Evolutionary conservation across 2,113 vertebrate species (phyloP).

Genomic region (Callithrix jacchus): DNA sequence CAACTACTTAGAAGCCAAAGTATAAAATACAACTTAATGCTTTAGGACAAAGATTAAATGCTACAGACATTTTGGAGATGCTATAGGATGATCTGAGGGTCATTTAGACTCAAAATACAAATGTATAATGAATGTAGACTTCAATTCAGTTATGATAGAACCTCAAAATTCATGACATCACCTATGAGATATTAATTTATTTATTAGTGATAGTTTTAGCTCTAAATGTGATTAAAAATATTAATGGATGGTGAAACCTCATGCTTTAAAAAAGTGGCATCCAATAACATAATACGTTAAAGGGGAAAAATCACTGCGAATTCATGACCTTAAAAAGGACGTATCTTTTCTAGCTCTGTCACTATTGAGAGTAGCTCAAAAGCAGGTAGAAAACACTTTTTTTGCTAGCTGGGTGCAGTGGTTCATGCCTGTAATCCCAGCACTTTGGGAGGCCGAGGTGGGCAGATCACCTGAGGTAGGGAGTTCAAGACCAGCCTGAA

Average conservation of each 20-base stretch:
- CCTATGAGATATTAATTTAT: neutral
- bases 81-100: neutral
- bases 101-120: neutral
- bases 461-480: too few species aligned
- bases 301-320: neutral
- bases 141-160: neutral
- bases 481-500: too few species aligned
- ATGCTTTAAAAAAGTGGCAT: neutral
- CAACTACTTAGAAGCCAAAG: neutral
- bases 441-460: too few species aligned
- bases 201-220: neutral
- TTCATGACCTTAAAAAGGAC: neutral
- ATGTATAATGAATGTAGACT: neutral
- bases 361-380: neutral
- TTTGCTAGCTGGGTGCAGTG: too few species aligned
- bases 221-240: conserved; percentile 10
- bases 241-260: neutral
- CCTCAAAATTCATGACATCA: neutral
- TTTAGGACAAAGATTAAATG: conserved; percentile 18
- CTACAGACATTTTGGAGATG: neutral
- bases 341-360: neutral
- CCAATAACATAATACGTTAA: neutral
- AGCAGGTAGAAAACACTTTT: neutral
- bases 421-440: too few species aligned
- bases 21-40: conserved; percentile 17